Evolutionary conservation across 2,888 invertebrate genomes (phyloP), one percentile per base, ranked within the genome.

Genomic region (Sarcophaga caerulescens): DNA sequence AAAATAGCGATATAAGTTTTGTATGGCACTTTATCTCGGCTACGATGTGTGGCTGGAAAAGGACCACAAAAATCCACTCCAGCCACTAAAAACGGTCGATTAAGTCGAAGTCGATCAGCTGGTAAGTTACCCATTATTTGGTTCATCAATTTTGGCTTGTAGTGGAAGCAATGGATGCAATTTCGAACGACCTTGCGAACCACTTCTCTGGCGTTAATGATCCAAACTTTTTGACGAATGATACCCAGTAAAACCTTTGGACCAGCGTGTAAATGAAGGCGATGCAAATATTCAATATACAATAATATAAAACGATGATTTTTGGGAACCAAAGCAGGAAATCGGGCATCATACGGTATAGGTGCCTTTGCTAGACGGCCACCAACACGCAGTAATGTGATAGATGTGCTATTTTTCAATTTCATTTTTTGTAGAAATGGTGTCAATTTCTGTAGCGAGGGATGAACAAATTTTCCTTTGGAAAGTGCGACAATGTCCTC

Each of bases 261-360:
- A 11, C 85, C 85, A 21, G 82, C 82, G 69, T 87, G 79, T 0
- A 83, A 25, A 69, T 84, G 57, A 66, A 47, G 69, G 25, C 23
- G 60, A 66, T 81, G 87, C n/a, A 84, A 57, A 66, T 65, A 63
- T n/a, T 73, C 68, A 11, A 87, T 23, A 21, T 82, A 83, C 19
- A 73, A 66, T 23, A 10, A 21, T 11, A 65, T 73, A 44, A 87
- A 85, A 1, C 69, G 77, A 77, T 87, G 77, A 23, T 84, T 63
- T 76, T 88, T 87, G 8, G 90, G 89, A 21, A 91, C 47, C 14
- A 90, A 63, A 3, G 89, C 87, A 2, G 89, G 89, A 87, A 89
- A 89, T 66, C 88, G 89, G 47, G 88, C 81, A 44, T 88, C 87
- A 65, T 83, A 88, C 11, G 86, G 82, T 3, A 89, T 35, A n/a